phyloP scores from a whole-genome alignment of 1,140 invertebrate genomes.

The Panagrolaimus sp. region DNA sequence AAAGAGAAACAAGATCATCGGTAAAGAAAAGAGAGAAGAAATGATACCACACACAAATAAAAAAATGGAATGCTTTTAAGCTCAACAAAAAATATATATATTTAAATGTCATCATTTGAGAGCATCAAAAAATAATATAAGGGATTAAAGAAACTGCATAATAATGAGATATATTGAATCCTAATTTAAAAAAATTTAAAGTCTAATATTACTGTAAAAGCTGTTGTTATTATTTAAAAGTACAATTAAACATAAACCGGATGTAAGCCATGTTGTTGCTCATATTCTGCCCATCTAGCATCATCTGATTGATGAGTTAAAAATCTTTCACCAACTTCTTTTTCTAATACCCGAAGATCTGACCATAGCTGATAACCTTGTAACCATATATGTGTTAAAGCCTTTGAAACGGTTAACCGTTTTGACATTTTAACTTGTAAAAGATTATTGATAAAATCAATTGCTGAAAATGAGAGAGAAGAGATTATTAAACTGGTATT shows the following conservation, averaged over 20 bases:
- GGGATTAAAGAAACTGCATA: no score
- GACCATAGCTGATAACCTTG: slow-evolving; percentile 77
- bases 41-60: no score
- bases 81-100: no score
- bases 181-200: no score
- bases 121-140: no score
- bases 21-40: no score
- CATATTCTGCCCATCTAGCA: slow-evolving; percentile 72
- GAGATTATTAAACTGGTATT: slow-evolving; percentile 16
- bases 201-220: no score
- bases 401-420: slow-evolving; percentile 91
- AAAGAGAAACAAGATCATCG: no score
- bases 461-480: slow-evolving; percentile 68
- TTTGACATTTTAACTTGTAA: slow-evolving; percentile 97
- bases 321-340: slow-evolving; percentile 74
- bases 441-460: slow-evolving; percentile 93
- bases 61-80: no score
- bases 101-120: no score
- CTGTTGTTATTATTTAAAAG: no score
- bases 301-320: slow-evolving; percentile 94
- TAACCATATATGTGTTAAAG: slow-evolving; percentile 84
- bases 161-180: no score
- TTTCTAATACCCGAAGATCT: slow-evolving; percentile 81
- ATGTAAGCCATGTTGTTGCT: slow-evolving; percentile 57
- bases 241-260: slow-evolving; percentile 43